Percentiles rank a stretch among this genome's conserved stretches.
phyloP scores from a whole-genome alignment of 1,140 invertebrate species.

The Lanistes nyassanus region DNA sequence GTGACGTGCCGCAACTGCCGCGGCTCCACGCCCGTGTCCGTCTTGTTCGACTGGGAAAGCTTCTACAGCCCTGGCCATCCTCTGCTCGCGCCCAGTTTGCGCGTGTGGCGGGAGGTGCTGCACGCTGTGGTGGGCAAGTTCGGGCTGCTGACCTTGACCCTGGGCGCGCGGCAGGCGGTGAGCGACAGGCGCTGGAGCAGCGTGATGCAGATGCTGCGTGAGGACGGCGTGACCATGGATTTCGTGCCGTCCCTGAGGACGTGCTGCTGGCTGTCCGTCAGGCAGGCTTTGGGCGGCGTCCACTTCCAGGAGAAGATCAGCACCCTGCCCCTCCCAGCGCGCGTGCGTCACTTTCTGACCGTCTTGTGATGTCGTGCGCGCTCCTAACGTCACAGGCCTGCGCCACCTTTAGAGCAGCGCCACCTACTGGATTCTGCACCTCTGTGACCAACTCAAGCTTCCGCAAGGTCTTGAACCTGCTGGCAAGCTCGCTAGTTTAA shows the following conservation, averaged over 20 bases:
- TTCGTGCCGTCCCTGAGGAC: conserved; percentile 20
- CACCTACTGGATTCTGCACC: too few species aligned
- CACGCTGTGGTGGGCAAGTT: conserved; percentile 16
- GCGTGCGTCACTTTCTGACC: conserved; percentile 16
- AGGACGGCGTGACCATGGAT: conserved; percentile 4
- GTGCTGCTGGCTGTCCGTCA: conserved; percentile 15
- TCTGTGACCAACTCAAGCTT: too few species aligned
- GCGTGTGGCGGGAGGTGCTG: conserved; percentile 16
- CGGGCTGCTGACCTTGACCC: conserved; percentile 18
- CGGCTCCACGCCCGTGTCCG: conserved; percentile 20
- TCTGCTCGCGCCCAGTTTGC: conserved; percentile 7
- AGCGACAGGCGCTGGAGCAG: conserved; percentile 2
- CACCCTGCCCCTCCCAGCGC: conserved; percentile 11
- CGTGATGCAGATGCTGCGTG: not conserved
- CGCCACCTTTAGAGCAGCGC: too few species aligned
- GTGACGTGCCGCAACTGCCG: conserved; percentile 19
- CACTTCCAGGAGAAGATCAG: conserved; percentile 10
- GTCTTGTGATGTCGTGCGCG: not conserved
- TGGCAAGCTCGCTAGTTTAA: too few species aligned
- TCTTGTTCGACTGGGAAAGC: conserved; percentile 24
- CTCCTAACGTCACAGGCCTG: too few species aligned
- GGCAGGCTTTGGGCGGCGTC: not conserved
- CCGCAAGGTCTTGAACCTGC: too few species aligned
- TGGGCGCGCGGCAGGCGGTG: conserved; percentile 20
- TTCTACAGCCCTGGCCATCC: conserved; percentile 20